Evolutionary conservation across 2,113 vertebrate genomes (phyloP), one percentile per base, ranked within the genome.

Genomic region (Nibea coibor): DNA sequence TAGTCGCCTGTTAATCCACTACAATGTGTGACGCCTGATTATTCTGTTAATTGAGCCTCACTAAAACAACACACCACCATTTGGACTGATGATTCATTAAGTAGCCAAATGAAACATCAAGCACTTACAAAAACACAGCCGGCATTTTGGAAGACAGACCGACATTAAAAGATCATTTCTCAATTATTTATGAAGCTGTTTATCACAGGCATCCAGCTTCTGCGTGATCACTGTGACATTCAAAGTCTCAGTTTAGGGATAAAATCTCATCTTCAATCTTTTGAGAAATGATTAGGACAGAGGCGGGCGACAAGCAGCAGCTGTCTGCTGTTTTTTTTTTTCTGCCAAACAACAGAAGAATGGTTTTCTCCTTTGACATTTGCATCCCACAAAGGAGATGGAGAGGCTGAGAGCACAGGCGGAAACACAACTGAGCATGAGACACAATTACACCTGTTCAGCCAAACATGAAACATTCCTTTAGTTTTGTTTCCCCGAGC

Each of bases 391-490:
- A 10, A 69, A 77, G 66, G 81, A 84, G 62, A 77, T 9, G 20
- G 35, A 80, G 71, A 86, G 68, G 54, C 31, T 4, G 16, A 31
- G 78, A 74, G 74, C 53, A 61, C 53, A 42, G 76, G 64, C 62
- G 17, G 65, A 82, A 84, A 88, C 79, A 88, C 63, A 56, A 62
- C 78, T n/a, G 86, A 92, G 90, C 89, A 69, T 88, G 81, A 89
- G 88, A 90, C 87, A 80, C 82, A 83, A 86, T 89, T 93, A 78
- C 86, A 93, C 92, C 90, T 93, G 88, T 87, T 92, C 85, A 87
- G 54, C 39, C 80, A 68, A 75, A 92, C 83, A 91, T 83, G 76
- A 91, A 90, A 75, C 80, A 63, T 43, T 76, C 47, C 63, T 78
- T 79, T 66, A 66, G 50, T 75, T 75, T 48, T 58, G 56, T 16